Evolutionary conservation across 2,113 vertebrate species (phyloP), one percentile per base, ranked within the genome.

Genomic region (Blennius ocellaris): DNA sequence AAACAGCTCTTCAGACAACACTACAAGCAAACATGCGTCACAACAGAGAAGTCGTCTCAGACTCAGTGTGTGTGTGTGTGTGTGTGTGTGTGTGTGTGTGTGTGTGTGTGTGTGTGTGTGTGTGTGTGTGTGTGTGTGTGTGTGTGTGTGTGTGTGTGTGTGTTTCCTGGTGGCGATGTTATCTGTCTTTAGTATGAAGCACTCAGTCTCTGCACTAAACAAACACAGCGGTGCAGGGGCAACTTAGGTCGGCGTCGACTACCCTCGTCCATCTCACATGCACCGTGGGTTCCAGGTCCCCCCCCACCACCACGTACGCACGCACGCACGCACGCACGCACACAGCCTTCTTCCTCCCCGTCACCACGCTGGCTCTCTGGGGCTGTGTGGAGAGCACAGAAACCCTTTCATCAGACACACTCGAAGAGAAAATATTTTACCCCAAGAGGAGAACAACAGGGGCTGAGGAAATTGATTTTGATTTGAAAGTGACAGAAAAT

Each of bases 401-500:
- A 86, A 86, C 57, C 83, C 4, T 85, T 89, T 87, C 80, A 90
- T 89, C 80, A 87, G 80, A 83, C 76, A 77, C 69, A 83, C 76
- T 84, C 41, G 0, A 72, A 80, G 65, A 59, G 73, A 81, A 76
- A 82, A 85, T 81, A 83, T 86, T 86, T 85, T 59, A 78, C 48
- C 61, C 75, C 48, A 55, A 53, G 68, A 86, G 63, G 71, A 84
- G 72, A 85, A 86, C 77, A 87, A 80, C 82, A 59, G 71, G 74
- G 61, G 77, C 60, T 39, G 57, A 47, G 73, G 82, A 73, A 84
- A 90, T 86, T 86, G 83, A 91, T 92, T 87, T 91, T 76, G 83
- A 89, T 88, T 88, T 86, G 78, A 87, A 90, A 85, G 76, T 90
- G 76, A 76, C 52, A 6, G 84, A 66, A 78, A 83, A n/a, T n/a